phyloP scores from a whole-genome alignment of 2,797 vertebrate species.

The Bufotes viridis region DNA sequence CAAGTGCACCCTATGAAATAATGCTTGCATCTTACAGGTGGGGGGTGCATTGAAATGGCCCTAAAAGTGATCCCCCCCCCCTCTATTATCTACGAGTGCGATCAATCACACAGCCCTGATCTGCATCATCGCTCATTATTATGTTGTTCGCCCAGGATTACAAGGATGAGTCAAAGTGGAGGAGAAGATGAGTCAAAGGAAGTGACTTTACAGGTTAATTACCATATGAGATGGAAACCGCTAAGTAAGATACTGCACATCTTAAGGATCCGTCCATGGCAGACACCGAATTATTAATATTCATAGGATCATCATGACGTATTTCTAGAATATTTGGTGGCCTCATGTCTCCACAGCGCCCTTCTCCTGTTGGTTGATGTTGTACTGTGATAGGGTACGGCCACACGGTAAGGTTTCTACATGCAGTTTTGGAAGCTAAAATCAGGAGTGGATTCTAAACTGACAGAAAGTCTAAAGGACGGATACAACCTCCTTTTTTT shows the following conservation, averaged over 20 bases:
- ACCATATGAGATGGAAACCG: background rate
- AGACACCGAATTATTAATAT: background rate
- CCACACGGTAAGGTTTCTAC: no score
- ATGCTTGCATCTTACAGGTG: no score
- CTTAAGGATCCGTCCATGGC: background rate
- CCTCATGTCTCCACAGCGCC: no score
- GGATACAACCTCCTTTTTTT: no score
- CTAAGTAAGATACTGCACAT: background rate
- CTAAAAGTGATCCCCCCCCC: background rate
- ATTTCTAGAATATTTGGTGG: background rate
- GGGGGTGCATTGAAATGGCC: no score
- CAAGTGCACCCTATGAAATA: no score
- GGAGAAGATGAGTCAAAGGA: conserved; percentile 20
- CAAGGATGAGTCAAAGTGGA: conserved; percentile 1
- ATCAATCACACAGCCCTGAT: background rate
- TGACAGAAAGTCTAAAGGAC: no score
- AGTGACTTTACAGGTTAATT: background rate
- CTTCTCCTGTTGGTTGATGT: background rate
- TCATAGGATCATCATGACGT: background rate
- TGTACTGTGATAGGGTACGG: background rate
- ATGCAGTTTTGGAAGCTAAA: no score
- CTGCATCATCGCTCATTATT: background rate
- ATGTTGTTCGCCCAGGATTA: background rate
- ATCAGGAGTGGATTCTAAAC: no score
- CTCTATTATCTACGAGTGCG: background rate